These are phyloP conservation scores for Sitta europaea DNA, from an alignment of 2,113 vertebrate genomes.

Conservation along the genomic window DNA sequence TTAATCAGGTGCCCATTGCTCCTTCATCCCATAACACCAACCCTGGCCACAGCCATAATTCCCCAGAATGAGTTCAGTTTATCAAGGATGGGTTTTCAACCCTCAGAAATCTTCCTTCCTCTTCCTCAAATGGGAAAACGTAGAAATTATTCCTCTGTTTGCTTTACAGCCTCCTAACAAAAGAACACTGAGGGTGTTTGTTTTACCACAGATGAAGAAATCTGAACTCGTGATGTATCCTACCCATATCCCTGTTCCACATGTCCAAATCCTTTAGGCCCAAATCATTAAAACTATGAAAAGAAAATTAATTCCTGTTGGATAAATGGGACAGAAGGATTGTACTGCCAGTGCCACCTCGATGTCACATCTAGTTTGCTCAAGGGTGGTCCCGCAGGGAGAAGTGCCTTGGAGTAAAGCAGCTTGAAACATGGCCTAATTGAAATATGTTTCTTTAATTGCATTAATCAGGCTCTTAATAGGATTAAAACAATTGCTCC, in stretches of 20 bases:
- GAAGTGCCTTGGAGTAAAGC: background rate
- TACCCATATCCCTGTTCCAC: background rate
- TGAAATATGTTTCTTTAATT: conserved; percentile 27
- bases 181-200: background rate
- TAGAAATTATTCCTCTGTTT: background rate
- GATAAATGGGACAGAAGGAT: background rate
- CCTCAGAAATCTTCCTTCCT: background rate
- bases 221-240: background rate
- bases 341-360: background rate
- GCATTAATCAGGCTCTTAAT: conserved; percentile 14
- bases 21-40: background rate
- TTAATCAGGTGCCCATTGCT: background rate
- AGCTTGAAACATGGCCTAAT: background rate
- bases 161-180: background rate
- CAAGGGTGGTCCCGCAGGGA: background rate
- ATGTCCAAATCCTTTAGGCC: background rate
- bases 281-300: background rate
- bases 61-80: background rate
- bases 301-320: background rate
- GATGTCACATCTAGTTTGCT: background rate
- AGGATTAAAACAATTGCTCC: conserved; percentile 27
- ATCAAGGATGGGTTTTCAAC: background rate
- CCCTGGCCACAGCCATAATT: background rate
- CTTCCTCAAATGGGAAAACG: background rate
- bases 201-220: background rate